Base-by-base conservation (phyloP, 1,140 invertebrate species). In the Hirudo medicinalis region DNA sequence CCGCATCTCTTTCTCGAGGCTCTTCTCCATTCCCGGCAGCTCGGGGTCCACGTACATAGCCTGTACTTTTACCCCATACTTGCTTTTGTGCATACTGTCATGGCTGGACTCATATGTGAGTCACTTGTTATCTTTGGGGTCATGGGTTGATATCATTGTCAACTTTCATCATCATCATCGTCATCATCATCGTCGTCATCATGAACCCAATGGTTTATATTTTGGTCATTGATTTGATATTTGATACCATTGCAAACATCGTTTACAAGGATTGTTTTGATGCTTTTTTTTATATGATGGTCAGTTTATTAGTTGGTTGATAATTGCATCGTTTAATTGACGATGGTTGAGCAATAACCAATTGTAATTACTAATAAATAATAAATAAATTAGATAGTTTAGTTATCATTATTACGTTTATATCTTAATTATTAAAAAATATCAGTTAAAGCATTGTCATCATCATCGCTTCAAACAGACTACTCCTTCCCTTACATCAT, bases 11-110 rank as follows among this genome's bases (percentile, higher is more conserved):
- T 77, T 92, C 25, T 86, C 88, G 67, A 87, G 86, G 80, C 86
- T 87, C 75, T 81, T 88, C 54, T 85, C 86, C 11, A 86, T 86
- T 71, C 84, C 86, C 13, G 15, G 15, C 72, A 88, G 88, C 55
- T 81, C 88, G 29, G 79, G 79, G 69, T 81, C 91, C 0, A 88
- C 95, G 75, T 98, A 97, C 83, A 90, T 91, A 69, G 93, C 92
- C 85, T 98, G 66, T 97, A 97, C 81, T 94, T 96, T 76, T 89
- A 94, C 75, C 95, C 95, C 0, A 87, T 93, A 75, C 82, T 97
- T 11, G 88, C 90, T 13, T 80, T 97, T 0, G 80, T 91, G 22
- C 94, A 98, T 79, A 91, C 94, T 20, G 82, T 94, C 49, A 89
- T 91, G 73, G 92, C 91, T 73, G 94, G 94, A 63, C 80, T 97